These are phyloP conservation scores for Chiloscyllium plagiosum DNA, from an alignment of 2,113 vertebrate genomes.

Conservation along the genomic window DNA sequence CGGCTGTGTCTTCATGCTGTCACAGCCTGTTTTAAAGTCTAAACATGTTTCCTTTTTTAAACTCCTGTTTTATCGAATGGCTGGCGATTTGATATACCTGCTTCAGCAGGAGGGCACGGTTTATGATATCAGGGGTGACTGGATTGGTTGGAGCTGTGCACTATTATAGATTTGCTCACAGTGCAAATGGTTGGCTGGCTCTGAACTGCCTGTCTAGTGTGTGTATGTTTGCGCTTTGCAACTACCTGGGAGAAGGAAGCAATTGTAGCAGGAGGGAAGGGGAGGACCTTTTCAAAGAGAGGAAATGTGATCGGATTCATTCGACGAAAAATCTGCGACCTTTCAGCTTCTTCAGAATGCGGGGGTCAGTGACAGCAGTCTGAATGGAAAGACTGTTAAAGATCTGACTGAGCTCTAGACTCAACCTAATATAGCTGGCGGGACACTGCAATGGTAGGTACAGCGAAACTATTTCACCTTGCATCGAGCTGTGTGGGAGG, in stretches of 20 bases:
- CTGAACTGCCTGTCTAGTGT: neutral
- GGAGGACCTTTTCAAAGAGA: neutral
- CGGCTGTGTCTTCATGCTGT: neutral
- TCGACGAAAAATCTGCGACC: neutral
- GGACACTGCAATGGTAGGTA: neutral
- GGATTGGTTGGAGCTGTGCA: neutral
- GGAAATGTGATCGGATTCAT: neutral
- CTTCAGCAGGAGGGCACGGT: neutral
- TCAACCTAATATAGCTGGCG: neutral
- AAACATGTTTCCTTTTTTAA: conserved; percentile 16
- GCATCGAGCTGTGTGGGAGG: neutral
- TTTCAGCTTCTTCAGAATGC: neutral
- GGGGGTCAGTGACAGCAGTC: neutral
- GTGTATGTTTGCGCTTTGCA: neutral
- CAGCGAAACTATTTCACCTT: neutral
- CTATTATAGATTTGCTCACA: no score
- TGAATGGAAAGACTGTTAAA: neutral
- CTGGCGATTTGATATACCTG: conserved; percentile 10
- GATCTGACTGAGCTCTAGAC: neutral
- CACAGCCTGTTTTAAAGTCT: neutral
- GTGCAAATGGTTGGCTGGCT: neutral
- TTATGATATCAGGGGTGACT: neutral
- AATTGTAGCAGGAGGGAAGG: neutral
- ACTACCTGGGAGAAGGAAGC: neutral
- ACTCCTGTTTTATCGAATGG: conserved; percentile 7